phyloP scores from a whole-genome alignment of 2,113 vertebrate species.

The Ranitomeya imitator region DNA sequence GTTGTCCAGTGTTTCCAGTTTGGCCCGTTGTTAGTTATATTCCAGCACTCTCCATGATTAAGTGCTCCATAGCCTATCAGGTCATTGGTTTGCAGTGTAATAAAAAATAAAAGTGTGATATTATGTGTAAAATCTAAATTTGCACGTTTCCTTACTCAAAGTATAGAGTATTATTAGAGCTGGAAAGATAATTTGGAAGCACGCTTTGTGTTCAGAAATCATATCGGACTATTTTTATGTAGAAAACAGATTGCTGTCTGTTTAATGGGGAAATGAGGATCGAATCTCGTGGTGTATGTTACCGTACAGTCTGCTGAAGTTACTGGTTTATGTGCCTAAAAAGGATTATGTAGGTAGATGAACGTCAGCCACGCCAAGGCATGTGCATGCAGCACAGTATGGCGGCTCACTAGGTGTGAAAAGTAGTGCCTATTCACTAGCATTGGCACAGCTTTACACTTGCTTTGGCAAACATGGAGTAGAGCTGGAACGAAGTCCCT shows the following conservation, averaged over 20 bases:
- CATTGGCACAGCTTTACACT: background rate
- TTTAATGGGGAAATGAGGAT: conserved; percentile 9
- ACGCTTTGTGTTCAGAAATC: background rate
- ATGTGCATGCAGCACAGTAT: background rate
- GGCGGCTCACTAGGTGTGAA: background rate
- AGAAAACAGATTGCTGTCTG: background rate
- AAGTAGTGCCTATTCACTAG: background rate
- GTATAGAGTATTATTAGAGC: background rate
- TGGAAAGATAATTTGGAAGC: conserved; percentile 9
- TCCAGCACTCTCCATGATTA: background rate
- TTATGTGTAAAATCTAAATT: conserved; percentile 13
- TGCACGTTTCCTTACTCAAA: conserved; percentile 7
- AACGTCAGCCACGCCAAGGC: background rate
- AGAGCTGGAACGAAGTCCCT: background rate
- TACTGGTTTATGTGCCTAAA: background rate
- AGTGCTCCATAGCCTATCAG: background rate
- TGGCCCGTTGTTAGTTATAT: background rate
- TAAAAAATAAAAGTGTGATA: background rate
- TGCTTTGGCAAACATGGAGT: background rate
- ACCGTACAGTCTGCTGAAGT: background rate
- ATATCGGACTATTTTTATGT: conserved; percentile 5
- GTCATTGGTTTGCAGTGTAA: background rate
- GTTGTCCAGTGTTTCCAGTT: background rate
- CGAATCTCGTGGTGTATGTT: background rate
- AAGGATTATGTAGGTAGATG: background rate